Evolutionary conservation across 2,888 invertebrate species (phyloP).

Genomic region (Tipula helvola): DNA sequence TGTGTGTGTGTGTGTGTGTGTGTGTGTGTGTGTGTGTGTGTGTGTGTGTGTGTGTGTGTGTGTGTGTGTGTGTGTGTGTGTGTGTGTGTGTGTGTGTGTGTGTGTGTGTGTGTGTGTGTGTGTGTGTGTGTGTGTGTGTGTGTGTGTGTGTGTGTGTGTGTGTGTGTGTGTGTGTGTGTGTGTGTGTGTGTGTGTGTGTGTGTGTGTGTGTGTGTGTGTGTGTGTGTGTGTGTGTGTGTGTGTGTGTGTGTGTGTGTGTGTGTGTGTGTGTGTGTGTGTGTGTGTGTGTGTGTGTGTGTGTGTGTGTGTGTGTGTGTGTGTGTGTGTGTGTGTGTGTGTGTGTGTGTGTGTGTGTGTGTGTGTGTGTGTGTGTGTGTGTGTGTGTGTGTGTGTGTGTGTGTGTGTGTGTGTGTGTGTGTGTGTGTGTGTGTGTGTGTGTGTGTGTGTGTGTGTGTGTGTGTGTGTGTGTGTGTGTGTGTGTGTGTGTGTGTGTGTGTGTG

Average conservation of each 20-base stretch:
- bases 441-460: background rate
- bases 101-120: background rate
- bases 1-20: background rate
- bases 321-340: background rate
- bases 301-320: background rate
- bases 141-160: background rate
- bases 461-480: background rate
- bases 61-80: background rate
- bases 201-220: background rate
- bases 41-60: background rate
- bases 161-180: background rate
- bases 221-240: background rate
- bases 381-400: background rate
- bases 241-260: background rate
- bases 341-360: background rate
- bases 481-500: background rate
- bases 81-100: background rate
- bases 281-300: background rate
- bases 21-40: background rate
- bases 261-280: background rate
- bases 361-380: background rate
- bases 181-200: background rate
- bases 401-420: background rate
- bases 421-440: background rate
- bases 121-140: background rate